A percentile compares a stretch with the other conserved stretches of the same genome.
Conservation (phyloP, 2,888 invertebrate species). For the Drosophila pseudotakahashii region DNA sequence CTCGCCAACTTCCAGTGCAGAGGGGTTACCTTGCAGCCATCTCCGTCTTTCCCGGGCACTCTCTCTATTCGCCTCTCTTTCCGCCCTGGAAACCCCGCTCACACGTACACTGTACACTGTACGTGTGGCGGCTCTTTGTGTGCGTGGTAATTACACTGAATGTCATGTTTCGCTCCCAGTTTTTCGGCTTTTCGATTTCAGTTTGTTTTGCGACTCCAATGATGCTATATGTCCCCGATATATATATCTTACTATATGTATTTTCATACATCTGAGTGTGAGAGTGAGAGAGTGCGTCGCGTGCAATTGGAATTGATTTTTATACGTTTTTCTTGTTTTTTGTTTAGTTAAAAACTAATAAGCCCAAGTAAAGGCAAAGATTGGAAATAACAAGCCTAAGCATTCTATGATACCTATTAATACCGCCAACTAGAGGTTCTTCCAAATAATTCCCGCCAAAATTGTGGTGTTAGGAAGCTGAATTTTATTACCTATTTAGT, state of each 20-base stretch:
- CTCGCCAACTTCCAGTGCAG: slow-evolving; percentile 56
- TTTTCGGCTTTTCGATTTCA: slow-evolving; percentile 57
- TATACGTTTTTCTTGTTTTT: slow-evolving; percentile 28
- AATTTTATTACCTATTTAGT: neutral
- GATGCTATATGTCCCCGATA: slow-evolving; percentile 24
- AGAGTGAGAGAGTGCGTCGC: slow-evolving; percentile 26
- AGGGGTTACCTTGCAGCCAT: slow-evolving; percentile 56
- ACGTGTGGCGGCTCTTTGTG: slow-evolving; percentile 47
- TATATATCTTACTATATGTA: neutral
- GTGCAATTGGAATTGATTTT: slow-evolving; percentile 21
- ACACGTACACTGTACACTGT: slow-evolving; percentile 71
- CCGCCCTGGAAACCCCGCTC: slow-evolving; percentile 53
- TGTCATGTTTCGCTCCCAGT: slow-evolving; percentile 34
- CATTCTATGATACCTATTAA: neutral
- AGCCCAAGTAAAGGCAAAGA: neutral
- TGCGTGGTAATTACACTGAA: slow-evolving; percentile 59
- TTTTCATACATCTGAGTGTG: neutral
- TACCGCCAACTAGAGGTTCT: neutral
- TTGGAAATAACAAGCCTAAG: neutral
- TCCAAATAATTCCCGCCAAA: neutral
- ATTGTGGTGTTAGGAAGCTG: neutral
- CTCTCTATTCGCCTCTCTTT: slow-evolving; percentile 27
- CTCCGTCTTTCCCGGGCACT: neutral
- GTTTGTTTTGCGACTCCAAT: slow-evolving; percentile 77
- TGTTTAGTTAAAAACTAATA: slow-evolving; percentile 33